phyloP scores from a whole-genome alignment of 1,140 invertebrate genomes.

The Brachionus koreanus region DNA sequence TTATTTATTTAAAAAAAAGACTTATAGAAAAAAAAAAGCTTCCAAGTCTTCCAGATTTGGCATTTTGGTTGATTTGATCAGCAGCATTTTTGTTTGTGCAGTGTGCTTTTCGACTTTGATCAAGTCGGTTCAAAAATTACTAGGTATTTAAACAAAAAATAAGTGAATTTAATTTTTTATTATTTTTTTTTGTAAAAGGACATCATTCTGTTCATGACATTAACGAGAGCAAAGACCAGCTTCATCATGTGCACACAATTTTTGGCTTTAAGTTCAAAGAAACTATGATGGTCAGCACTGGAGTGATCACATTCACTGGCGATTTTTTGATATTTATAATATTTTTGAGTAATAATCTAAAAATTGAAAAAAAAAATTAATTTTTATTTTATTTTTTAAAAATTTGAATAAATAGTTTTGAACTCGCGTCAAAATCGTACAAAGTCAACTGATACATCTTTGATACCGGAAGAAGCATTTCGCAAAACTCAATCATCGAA shows the following conservation, averaged over 20 bases:
- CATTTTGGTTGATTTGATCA: slow-evolving; percentile 15
- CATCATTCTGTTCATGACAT: not conserved
- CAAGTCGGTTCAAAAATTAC: not conserved
- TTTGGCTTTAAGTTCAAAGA: not conserved
- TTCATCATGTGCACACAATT: not conserved
- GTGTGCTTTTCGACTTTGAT: slow-evolving; percentile 12
- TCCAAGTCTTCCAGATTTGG: not conserved
- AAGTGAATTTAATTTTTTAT: not conserved
- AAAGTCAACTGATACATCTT: not conserved
- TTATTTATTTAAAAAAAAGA: not conserved
- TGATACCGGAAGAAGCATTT: not conserved
- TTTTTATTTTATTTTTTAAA: not conserved
- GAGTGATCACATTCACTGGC: not conserved
- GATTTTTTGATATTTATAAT: slow-evolving; percentile 3
- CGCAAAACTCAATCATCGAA: not conserved
- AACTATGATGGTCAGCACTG: not conserved
- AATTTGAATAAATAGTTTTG: too few species aligned
- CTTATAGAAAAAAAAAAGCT: not conserved
- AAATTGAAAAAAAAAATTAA: not conserved
- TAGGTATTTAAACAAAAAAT: not conserved
- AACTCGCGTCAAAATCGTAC: not conserved
- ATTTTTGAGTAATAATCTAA: not conserved
- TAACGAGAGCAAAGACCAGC: not conserved
- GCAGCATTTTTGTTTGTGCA: slow-evolving; percentile 20
- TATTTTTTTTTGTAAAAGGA: not conserved